Base-by-base conservation (phyloP, 2,113 vertebrate genomes). In the Pimephales promelas region DNA sequence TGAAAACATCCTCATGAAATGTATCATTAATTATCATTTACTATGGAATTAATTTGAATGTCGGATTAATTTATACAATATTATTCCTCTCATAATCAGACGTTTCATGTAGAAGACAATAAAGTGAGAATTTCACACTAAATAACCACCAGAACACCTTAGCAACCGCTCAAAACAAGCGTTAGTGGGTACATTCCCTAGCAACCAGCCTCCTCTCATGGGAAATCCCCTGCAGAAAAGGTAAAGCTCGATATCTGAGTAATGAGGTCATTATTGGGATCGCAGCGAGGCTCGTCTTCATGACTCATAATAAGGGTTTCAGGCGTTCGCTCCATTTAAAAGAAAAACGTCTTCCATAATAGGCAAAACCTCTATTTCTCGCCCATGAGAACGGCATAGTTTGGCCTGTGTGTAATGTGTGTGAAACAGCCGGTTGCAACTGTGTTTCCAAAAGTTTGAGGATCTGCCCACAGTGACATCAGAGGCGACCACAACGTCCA, bases 371-470 rank as follows among this genome's bases (percentile, higher is more conserved):
- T 20, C 36, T 0, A 4, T 28, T 78, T 20, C 49, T 62, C 20
- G 45, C 47, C 47, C 4, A 62, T 61, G 45, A 74, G 62, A 26
- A 22, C 71, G n/a, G 72, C 90, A 91, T 88, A 89, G 75, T 90
- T 92, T 92, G 76, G 84, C 80, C 84, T 54, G 36, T 66, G 88
- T 86, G 90, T 92, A 89, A 92, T 86, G 85, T 76, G 26, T 77
- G 86, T 76, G 56, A 85, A 90, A 91, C 88, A 90, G 78, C 59
- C 47, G 7, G 68, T 86, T 77, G 74, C 83, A 84, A 72, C 45
- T 10, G 14, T 75, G 70, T 78, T 83, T 84, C 84, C 56, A 82
- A 52, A 45, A 68, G 68, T 85, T 73, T 66, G 40, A 3, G 2
- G 11, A 73, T 81, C 78, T 72, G 86, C 81, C 68, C 24, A 68